Evolutionary conservation across 2,113 vertebrate species (phyloP).

Genomic region (Eulacestoma nigropectus): DNA sequence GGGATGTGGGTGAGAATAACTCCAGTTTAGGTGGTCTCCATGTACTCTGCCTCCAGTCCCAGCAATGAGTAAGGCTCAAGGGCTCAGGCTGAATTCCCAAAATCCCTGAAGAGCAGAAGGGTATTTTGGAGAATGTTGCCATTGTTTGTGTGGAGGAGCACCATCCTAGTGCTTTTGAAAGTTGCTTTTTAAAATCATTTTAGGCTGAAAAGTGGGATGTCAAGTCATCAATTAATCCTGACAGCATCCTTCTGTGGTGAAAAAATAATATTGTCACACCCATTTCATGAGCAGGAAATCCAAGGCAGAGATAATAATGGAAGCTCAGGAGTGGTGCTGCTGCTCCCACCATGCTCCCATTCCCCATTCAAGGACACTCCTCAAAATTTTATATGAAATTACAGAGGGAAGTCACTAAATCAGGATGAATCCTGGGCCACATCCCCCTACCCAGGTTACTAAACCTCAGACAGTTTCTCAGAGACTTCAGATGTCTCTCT

Average conservation of each 20-base stretch:
- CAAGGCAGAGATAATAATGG: not conserved
- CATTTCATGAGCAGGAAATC: constrained; percentile 10
- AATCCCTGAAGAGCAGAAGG: not conserved
- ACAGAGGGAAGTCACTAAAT: not conserved
- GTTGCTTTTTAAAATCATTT: not conserved
- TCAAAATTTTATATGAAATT: not conserved
- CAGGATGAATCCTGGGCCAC: not conserved
- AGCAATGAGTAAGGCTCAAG: not conserved
- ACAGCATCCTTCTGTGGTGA: constrained; percentile 57
- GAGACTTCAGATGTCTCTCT: not conserved
- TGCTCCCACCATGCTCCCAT: not conserved
- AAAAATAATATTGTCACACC: constrained; percentile 30
- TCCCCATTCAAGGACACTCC: not conserved
- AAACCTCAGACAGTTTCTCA: not conserved
- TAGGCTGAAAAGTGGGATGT: constrained; percentile 38
- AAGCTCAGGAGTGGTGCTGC: not conserved
- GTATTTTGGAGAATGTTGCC: not conserved
- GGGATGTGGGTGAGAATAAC: not conserved
- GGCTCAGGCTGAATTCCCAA: not conserved
- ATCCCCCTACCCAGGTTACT: not conserved
- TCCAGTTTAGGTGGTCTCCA: not conserved
- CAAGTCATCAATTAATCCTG: constrained; percentile 53
- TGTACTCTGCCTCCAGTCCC: not conserved
- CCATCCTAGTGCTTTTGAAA: not conserved
- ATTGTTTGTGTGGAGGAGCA: not conserved